Evolutionary conservation across 2,888 invertebrate species (phyloP).

Genomic region (Venusia cambrica): DNA sequence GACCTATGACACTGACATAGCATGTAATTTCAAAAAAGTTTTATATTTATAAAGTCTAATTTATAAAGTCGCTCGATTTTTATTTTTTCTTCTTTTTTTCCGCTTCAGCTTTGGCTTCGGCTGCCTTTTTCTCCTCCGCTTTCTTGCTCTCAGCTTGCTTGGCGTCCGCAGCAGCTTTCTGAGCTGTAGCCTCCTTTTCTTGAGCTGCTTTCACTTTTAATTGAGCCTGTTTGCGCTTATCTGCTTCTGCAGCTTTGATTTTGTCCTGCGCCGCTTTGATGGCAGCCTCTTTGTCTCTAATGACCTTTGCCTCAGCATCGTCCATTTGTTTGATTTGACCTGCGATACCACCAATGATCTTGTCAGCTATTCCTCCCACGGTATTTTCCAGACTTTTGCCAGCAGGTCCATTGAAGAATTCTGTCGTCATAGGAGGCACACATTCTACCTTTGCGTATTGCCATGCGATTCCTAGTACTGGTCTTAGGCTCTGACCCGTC

Average conservation of each 20-base stretch:
- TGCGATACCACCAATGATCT: conserved; percentile 38
- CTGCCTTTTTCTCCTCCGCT: conserved; percentile 24
- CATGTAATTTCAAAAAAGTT: conserved; percentile 1
- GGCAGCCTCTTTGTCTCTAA: conserved; percentile 41
- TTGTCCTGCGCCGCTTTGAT: conserved; percentile 45
- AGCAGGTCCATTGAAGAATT: conserved; percentile 45
- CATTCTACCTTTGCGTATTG: conserved; percentile 64
- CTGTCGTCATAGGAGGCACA: conserved; percentile 54
- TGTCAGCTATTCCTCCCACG: conserved; percentile 34
- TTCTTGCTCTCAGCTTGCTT: conserved; percentile 26
- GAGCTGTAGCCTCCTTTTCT: conserved; percentile 23
- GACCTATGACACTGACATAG: no score
- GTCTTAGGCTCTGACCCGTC: conserved; percentile 39
- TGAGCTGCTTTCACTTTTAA: conserved; percentile 35
- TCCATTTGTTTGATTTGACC: conserved; percentile 46
- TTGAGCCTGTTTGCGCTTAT: conserved; percentile 35
- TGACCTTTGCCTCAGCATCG: conserved; percentile 36
- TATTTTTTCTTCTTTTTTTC: conserved; percentile 7
- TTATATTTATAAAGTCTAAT: background rate
- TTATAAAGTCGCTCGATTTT: conserved; percentile 13
- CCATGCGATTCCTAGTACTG: conserved; percentile 48
- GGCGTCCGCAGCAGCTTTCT: no score
- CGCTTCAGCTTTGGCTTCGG: conserved; percentile 15
- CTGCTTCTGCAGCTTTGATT: conserved; percentile 41
- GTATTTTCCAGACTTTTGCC: conserved; percentile 49